These are phyloP conservation scores for Choloepus hoffmanni DNA, from an alignment of 2,113 vertebrate species.

Conservation along the genomic window DNA sequence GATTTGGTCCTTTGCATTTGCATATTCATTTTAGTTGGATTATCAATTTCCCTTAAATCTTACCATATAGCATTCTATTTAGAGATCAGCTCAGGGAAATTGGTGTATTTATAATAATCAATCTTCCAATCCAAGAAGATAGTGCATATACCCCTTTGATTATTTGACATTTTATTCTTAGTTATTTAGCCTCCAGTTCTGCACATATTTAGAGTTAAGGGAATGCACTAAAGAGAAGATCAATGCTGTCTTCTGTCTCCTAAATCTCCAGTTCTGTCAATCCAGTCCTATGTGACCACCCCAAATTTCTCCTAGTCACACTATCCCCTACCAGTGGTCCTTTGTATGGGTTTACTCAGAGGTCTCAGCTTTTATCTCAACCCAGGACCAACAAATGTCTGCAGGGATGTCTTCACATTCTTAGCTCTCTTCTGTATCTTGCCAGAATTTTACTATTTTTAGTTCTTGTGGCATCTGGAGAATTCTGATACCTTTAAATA, in stretches of 20 bases:
- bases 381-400: background rate
- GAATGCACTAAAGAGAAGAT: background rate
- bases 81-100: background rate
- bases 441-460: background rate
- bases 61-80: background rate
- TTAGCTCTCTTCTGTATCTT: background rate
- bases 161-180: background rate
- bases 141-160: background rate
- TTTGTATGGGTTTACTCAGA: fast-evolving
- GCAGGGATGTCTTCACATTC: background rate
- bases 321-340: background rate
- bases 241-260: background rate
- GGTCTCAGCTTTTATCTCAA: background rate
- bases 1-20: background rate
- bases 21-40: background rate
- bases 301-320: background rate
- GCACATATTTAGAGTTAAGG: background rate
- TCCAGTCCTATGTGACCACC: background rate
- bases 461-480: background rate
- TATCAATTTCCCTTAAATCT: background rate
- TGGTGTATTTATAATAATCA: background rate
- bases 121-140: background rate
- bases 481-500: background rate
- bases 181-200: background rate
- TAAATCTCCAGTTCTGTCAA: background rate